Conservation (phyloP, 1,140 invertebrate species). For the Diachasmimorpha longicaudata region DNA sequence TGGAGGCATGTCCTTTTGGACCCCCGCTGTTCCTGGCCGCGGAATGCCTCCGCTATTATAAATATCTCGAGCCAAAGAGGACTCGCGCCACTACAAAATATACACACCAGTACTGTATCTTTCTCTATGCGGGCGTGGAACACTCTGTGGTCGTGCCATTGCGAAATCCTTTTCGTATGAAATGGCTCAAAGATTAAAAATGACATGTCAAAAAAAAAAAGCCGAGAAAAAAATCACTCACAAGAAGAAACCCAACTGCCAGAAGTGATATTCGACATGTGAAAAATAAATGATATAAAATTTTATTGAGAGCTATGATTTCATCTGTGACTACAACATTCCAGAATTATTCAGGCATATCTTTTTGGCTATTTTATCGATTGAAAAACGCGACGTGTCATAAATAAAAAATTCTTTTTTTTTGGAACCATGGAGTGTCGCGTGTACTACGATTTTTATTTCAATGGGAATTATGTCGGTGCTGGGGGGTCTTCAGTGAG, state of each 20-base stretch:
- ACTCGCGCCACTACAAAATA: conserved; percentile 3
- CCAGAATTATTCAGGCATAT: background rate
- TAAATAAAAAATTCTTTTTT: background rate
- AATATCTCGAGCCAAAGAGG: conserved; percentile 42
- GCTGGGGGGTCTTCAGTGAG: background rate
- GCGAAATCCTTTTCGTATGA: conserved; percentile 9
- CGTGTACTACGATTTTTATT: background rate
- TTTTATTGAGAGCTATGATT: conserved; percentile 6
- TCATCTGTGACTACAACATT: background rate
- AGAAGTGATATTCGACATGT: background rate
- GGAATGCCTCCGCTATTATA: conserved; percentile 52
- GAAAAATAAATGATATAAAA: background rate
- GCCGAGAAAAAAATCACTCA: background rate
- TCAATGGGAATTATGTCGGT: background rate
- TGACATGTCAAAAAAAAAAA: background rate
- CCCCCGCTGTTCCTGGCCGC: conserved; percentile 47
- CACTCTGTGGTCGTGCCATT: conserved; percentile 30
- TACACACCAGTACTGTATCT: background rate
- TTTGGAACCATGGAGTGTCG: background rate
- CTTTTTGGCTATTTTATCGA: background rate
- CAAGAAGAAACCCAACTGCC: background rate
- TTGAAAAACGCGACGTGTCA: background rate
- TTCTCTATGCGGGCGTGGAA: conserved; percentile 45
- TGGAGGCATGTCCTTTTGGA: conserved; percentile 51
- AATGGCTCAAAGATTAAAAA: conserved; percentile 8